Evolutionary conservation across 1,140 invertebrate genomes (phyloP).

Genomic region (Drosophila micromelanica): DNA sequence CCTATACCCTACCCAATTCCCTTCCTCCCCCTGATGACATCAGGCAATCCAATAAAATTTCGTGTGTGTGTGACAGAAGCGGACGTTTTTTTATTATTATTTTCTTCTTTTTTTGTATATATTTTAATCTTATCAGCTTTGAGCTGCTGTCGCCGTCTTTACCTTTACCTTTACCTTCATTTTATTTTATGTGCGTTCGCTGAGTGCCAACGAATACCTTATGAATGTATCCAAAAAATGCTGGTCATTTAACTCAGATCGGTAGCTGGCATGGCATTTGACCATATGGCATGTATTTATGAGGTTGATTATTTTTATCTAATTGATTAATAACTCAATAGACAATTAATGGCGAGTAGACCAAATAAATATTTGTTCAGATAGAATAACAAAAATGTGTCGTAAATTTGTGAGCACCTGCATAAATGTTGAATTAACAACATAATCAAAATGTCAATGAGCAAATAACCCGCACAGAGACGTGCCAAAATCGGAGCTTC

Average conservation of each 20-base stretch:
- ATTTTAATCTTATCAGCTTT: slow-evolving; percentile 53
- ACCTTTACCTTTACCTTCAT: slow-evolving; percentile 13
- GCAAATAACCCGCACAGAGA: slow-evolving; percentile 65
- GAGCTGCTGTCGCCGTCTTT: slow-evolving; percentile 29
- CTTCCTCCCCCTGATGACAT: slow-evolving; percentile 55
- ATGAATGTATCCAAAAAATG: slow-evolving; percentile 20
- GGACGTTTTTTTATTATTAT: too few species aligned
- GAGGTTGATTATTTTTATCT: slow-evolving; percentile 69
- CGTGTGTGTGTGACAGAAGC: slow-evolving; percentile 17
- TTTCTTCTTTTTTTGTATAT: neutral
- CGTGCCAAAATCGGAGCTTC: slow-evolving; percentile 62
- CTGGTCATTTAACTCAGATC: slow-evolving; percentile 29
- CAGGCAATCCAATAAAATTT: slow-evolving; percentile 49
- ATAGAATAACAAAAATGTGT: slow-evolving; percentile 55
- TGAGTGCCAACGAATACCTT: slow-evolving; percentile 27
- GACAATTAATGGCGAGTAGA: slow-evolving; percentile 47
- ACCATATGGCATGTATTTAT: slow-evolving; percentile 65
- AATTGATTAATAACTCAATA: slow-evolving; percentile 78
- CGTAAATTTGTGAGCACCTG: slow-evolving; percentile 19
- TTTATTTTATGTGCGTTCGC: slow-evolving; percentile 20
- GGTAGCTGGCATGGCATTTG: slow-evolving; percentile 18
- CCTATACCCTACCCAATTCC: neutral
- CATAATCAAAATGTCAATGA: slow-evolving; percentile 81
- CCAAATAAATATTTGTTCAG: slow-evolving; percentile 41
- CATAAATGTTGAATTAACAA: slow-evolving; percentile 64